Evolutionary conservation across 2,888 invertebrate genomes (phyloP).

Genomic region (Plebejus argus): DNA sequence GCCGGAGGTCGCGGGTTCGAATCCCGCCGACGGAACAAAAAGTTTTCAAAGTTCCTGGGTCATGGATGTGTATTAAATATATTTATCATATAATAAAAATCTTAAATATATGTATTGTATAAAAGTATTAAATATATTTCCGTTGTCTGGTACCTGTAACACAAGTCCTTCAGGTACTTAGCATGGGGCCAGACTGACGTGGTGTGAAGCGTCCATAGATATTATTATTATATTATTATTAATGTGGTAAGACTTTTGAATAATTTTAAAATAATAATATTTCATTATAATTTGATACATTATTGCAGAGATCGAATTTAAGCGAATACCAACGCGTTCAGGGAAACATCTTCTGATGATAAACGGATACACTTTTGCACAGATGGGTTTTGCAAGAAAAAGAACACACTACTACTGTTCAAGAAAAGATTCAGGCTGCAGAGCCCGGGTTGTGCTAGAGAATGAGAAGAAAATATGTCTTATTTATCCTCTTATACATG

Average conservation of each 20-base stretch:
- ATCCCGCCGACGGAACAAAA: too few relatives aligned
- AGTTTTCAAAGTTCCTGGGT: too few relatives aligned
- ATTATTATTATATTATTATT: too few relatives aligned
- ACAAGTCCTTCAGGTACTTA: too few relatives aligned
- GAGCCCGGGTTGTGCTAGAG: slow-evolving; percentile 41
- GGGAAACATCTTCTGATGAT: slow-evolving; percentile 46
- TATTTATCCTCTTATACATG: neutral
- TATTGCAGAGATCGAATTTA: slow-evolving; percentile 26
- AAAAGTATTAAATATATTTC: too few relatives aligned
- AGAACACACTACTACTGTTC: slow-evolving; percentile 47
- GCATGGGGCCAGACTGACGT: too few relatives aligned
- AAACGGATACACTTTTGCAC: slow-evolving; percentile 47
- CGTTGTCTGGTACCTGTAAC: too few relatives aligned
- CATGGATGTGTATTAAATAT: too few relatives aligned
- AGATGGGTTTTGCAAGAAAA: slow-evolving; percentile 36
- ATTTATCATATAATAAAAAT: too few relatives aligned
- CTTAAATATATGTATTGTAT: too few relatives aligned
- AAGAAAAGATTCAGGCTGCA: slow-evolving; percentile 41
- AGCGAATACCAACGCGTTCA: slow-evolving; percentile 38
- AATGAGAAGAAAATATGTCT: neutral
- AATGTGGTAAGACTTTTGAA: neutral
- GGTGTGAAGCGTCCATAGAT: too few relatives aligned
- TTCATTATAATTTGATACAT: neutral
- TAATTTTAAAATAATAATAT: slow-evolving; percentile 22
- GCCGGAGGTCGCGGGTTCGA: too few relatives aligned